Conservation (phyloP, 1,140 invertebrate genomes). For the Homalodisca vitripennis region DNA sequence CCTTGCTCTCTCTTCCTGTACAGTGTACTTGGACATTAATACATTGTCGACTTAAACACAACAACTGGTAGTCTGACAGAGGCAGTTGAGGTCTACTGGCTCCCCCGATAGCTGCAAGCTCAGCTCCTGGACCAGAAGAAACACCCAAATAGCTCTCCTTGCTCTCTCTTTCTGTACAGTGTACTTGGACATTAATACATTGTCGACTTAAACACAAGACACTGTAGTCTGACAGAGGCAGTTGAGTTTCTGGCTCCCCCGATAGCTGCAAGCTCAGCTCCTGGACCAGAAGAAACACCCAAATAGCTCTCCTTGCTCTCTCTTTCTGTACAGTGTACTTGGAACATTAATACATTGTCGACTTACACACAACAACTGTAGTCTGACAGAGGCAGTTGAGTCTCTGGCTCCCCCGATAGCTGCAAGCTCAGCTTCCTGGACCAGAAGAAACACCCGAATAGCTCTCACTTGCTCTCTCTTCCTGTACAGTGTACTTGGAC, state of each 20-base stretch:
- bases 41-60: too few species aligned
- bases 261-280: constrained; percentile 78
- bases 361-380: constrained; percentile 80
- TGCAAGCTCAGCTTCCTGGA: constrained; percentile 80
- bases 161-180: too few species aligned
- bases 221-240: constrained; percentile 90
- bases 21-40: too few species aligned
- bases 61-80: too few species aligned
- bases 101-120: too few species aligned
- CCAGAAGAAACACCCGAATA: constrained; percentile 92
- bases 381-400: constrained; percentile 88
- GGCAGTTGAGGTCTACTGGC: too few species aligned
- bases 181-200: too few species aligned
- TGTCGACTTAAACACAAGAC: constrained; percentile 71
- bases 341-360: too few species aligned
- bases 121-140: too few species aligned
- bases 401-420: constrained; percentile 81
- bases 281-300: constrained; percentile 91
- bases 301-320: constrained; percentile 85
- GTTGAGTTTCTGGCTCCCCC: constrained; percentile 78
- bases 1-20: constrained; percentile 87
- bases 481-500: too few species aligned
- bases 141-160: too few species aligned
- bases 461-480: constrained; percentile 89
- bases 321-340: constrained; percentile 82